These are phyloP conservation scores for Platalea minor DNA, from an alignment of 2,797 vertebrate genomes.

Conservation along the genomic window DNA sequence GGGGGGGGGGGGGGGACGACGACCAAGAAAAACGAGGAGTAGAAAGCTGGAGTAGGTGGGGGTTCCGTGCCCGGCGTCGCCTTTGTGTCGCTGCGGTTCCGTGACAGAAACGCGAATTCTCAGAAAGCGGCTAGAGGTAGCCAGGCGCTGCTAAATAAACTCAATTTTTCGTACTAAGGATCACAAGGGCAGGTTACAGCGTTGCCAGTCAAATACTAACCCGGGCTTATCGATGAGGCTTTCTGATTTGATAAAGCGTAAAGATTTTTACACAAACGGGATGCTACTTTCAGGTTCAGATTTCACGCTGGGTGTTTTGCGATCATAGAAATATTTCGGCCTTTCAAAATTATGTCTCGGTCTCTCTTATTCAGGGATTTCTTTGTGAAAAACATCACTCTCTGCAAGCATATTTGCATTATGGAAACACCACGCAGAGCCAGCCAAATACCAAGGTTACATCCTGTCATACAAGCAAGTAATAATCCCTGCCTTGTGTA, in stretches of 20 bases:
- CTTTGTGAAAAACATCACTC: not conserved
- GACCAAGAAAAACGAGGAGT: too few species aligned
- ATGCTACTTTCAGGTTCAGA: not conserved
- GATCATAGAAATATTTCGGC: not conserved
- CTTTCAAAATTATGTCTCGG: not conserved
- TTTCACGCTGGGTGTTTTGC: not conserved
- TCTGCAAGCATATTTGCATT: fast-evolving
- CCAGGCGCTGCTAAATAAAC: fast-evolving
- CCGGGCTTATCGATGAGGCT: fast-evolving
- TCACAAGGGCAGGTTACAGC: fast-evolving
- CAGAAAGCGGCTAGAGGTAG: fast-evolving
- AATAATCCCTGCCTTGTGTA: not conserved
- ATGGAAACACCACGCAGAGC: fast-evolving
- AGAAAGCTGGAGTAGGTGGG: not conserved
- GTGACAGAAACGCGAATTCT: fast-evolving
- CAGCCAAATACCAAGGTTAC: not conserved
- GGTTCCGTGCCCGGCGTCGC: too few species aligned
- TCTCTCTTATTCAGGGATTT: not conserved
- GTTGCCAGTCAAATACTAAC: too few species aligned
- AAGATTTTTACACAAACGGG: not conserved
- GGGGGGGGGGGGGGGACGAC: too few species aligned
- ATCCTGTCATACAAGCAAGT: not conserved
- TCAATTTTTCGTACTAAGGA: fast-evolving
- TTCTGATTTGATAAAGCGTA: not conserved
- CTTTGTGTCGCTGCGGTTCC: not conserved